Evolutionary conservation across 1,140 invertebrate species (phyloP).

Genomic region (silkworm (Bombyx mori)): ASM3026992v2 NC_085119.1:6069501-6070000

Average conservation of each 20-base stretch:
- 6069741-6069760: constrained; percentile 4
- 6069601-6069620: too few species aligned
- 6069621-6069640: too few species aligned
- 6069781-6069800: neutral
- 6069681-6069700: too few species aligned
- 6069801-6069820: constrained; percentile 26
- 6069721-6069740: neutral
- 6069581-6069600: too few species aligned
- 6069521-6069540: too few species aligned
- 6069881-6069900: constrained; percentile 27
- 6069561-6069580: too few species aligned
- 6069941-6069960: constrained; percentile 20
- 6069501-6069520: too few species aligned
- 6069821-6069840: constrained; percentile 21
- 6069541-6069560: too few species aligned
- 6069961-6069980: constrained; percentile 15
- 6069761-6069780: constrained; percentile 5
- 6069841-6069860: constrained; percentile 21
- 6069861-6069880: constrained; percentile 25
- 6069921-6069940: constrained; percentile 23
- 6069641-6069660: too few species aligned
- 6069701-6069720: too few species aligned
- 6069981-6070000: too few species aligned
- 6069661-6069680: too few species aligned
- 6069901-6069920: constrained; percentile 18